Base-by-base conservation (phyloP, 2,888 invertebrate genomes). In the Drosophila putrida region DNA sequence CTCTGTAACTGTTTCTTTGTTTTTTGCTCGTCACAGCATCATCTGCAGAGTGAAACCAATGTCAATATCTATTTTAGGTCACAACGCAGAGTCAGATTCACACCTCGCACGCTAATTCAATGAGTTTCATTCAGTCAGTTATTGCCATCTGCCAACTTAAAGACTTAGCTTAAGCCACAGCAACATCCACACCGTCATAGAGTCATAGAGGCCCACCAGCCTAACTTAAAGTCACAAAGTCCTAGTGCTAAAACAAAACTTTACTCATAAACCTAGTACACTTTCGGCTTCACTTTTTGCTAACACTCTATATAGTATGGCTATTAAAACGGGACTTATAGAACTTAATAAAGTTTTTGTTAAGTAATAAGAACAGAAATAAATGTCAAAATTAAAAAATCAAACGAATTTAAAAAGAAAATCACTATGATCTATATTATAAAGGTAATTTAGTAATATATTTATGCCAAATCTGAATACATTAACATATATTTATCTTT, bases 1-100 rank as follows among this genome's bases (percentile, higher is more conserved):
- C 6, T 33, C 2, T 15, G 4, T 25, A 20, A 13, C n/a, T 25
- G 4, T 25, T 2, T 43, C 15, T 31, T 5, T 20, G 31, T 31
- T 28, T 31, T 28, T 55, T 38, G 46, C 25, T 43, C 13, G 20
- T 25, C 50, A n/a, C 25, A 36, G 41, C 41, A 36, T 35, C 41
- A 46, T 46, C 49, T 50, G 28, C 13, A 49, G 50, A 55, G 64
- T 46, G 68, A 65, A 51, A 58, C 66, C 81, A 83, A 76, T 80
- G 80, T 75, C 80, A 79, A 72, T 81, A 78, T 76, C 65, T 79
- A 72, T 84, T 77, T 78, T 66, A 70, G 75, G 71, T 60, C 64
- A 28, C 47, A 57, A 44, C 55, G 61, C 58, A 64, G 67, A 77
- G 75, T 73, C 79, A 80, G 46, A 60, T 80, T 80, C 75, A 77